Base-by-base conservation (phyloP, 1,140 invertebrate genomes). In the Aphelenchoides besseyi region DNA sequence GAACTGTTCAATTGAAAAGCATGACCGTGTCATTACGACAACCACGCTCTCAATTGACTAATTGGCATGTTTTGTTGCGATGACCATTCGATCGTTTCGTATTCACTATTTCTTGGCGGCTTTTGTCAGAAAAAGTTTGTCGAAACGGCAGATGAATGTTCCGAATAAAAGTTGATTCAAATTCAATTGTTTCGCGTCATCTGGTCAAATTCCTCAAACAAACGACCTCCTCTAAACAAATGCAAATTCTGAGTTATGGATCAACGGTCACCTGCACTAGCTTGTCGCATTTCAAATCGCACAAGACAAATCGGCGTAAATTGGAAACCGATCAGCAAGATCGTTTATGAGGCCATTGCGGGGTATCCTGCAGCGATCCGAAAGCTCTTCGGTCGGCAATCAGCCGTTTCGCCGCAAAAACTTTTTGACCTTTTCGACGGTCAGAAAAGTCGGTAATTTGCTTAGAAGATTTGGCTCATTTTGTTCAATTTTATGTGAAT, bases 11-110 rank as follows among this genome's bases (percentile, higher is more conserved):
- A 41, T 41, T 41, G 37, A 5, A 59, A 23, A 59, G 55, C 5
- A 33, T 59, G 55, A 59, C 55, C 55, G 55, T 33, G 5, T 59
- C 55, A 59, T 59, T 59, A 59, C 18, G 55, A 48, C 12, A 48
- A 48, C 41, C 12, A 48, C 12, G 41, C 41, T 12, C 41, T 48
- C 41, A 48, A 48, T 48, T 23, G 41, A 48, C 41, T 48, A 48
- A 48, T 48, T 48, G 41, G 41, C 41, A 23, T 23, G 12, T 48
- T 48, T 23, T 23, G 41, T 23, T 23, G 12, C 12, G 12, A 12
- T 23, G 41, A 48, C 12, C 41, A 23, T 12, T 23, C 41, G 41
- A 48, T 48, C 41, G 41, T n/a, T n/a, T n/a, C n/a, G n/a, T n/a
- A n/a, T n/a, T n/a, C n/a, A n/a, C n/a, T n/a, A n/a, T n/a, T n/a